These are phyloP conservation scores for Chloropsis hardwickii DNA, from an alignment of 2,113 vertebrate genomes.

Conservation along the genomic window DNA sequence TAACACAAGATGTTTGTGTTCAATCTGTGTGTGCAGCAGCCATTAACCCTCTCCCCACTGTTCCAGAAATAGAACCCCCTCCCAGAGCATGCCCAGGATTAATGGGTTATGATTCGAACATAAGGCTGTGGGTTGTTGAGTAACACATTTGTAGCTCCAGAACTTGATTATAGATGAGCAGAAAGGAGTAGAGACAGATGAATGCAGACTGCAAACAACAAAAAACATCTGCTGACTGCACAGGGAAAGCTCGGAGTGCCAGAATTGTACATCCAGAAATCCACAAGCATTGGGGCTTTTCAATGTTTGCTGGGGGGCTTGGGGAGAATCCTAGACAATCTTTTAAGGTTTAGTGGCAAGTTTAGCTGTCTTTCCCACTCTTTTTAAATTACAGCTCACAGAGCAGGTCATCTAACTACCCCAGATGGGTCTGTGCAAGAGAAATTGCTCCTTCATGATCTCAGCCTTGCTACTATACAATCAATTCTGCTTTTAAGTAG, in stretches of 20 bases:
- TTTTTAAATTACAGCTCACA: background rate
- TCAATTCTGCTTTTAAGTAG: slow-evolving; percentile 19
- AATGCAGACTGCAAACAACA: background rate
- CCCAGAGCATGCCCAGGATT: background rate
- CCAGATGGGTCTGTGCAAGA: background rate
- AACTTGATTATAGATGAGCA: slow-evolving; percentile 47
- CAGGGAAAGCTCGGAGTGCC: background rate
- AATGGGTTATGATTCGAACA: background rate
- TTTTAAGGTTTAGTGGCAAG: background rate
- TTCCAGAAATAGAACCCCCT: background rate
- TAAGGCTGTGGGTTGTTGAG: background rate
- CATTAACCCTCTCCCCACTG: background rate
- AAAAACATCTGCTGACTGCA: slow-evolving; percentile 19
- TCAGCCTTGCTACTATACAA: background rate
- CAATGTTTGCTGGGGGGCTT: background rate
- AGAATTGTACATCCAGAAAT: background rate
- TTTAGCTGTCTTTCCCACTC: background rate
- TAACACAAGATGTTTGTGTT: background rate
- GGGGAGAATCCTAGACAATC: background rate
- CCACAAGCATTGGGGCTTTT: background rate
- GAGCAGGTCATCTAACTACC: background rate
- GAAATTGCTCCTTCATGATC: background rate
- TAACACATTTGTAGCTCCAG: slow-evolving; percentile 37
- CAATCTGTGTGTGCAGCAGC: background rate
- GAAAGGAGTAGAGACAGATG: slow-evolving; percentile 23